Conservation (phyloP, 2,888 invertebrate species). For the Tortrix viridana region DNA sequence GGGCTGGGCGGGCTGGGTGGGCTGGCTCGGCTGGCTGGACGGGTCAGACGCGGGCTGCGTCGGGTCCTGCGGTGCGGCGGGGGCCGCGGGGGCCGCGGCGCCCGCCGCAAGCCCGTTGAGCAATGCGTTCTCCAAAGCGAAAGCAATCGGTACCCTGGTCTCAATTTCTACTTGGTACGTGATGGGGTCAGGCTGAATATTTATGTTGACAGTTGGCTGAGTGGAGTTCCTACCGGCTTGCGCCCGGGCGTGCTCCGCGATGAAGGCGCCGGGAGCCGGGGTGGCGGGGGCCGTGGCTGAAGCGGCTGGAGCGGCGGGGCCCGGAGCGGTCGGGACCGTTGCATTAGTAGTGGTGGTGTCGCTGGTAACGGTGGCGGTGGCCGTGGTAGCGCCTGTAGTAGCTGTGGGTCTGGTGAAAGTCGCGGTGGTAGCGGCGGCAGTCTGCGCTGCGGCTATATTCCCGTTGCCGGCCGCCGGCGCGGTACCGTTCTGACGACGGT, state of each 20-base stretch:
- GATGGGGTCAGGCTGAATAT: slow-evolving; percentile 56
- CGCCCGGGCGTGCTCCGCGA: neutral
- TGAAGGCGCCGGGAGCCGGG: neutral
- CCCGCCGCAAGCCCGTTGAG: slow-evolving; percentile 48
- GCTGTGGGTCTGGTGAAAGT: slow-evolving; percentile 18
- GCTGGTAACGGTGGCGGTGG: slow-evolving; percentile 6
- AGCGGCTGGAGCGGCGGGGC: slow-evolving; percentile 24
- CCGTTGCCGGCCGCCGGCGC: too few relatives aligned
- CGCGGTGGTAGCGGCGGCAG: slow-evolving; percentile 34
- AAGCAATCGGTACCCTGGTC: slow-evolving; percentile 62
- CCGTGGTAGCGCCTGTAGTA: slow-evolving; percentile 13
- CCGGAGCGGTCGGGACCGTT: too few relatives aligned
- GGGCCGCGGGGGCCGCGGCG: slow-evolving; percentile 40
- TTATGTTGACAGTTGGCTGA: slow-evolving; percentile 53
- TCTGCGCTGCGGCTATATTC: slow-evolving; percentile 16
- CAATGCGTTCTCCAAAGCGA: slow-evolving; percentile 58
- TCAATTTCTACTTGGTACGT: slow-evolving; percentile 70
- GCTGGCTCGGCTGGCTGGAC: slow-evolving; percentile 4
- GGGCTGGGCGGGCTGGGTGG: slow-evolving; percentile 19
- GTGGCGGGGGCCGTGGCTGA: neutral
- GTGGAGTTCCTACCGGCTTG: slow-evolving; percentile 54
- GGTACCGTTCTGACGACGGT: slow-evolving; percentile 38
- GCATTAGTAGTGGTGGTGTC: slow-evolving; percentile 25
- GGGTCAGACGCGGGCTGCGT: neutral
- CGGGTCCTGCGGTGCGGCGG: slow-evolving; percentile 1